Conservation (phyloP, 2,888 invertebrate genomes). For the Neoaliturus tenellus region DNA sequence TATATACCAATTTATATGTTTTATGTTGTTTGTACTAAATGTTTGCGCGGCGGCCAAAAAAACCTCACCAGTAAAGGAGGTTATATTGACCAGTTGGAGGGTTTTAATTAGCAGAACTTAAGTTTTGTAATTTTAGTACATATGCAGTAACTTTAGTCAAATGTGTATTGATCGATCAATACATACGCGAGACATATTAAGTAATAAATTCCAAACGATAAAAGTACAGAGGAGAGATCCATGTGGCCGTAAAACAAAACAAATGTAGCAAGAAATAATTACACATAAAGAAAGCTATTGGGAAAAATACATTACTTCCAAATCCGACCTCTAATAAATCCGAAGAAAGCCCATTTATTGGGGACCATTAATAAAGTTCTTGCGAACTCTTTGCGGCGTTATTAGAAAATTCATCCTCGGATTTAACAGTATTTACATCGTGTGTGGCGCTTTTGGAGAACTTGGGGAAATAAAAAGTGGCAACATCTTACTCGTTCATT, state of each 20-base stretch:
- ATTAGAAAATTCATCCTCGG: constrained; percentile 40
- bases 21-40: too few relatives aligned
- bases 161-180: too few relatives aligned
- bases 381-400: constrained; percentile 43
- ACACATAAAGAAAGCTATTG: constrained; percentile 50
- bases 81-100: too few relatives aligned
- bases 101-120: too few relatives aligned
- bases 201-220: constrained; percentile 20
- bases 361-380: constrained; percentile 43
- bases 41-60: too few relatives aligned
- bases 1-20: too few relatives aligned
- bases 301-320: constrained; percentile 42
- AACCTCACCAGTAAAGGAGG: too few relatives aligned
- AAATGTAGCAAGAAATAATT: constrained; percentile 49
- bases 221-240: not conserved
- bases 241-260: constrained; percentile 42
- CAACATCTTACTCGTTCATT: constrained; percentile 58
- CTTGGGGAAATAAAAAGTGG: constrained; percentile 52
- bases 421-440: constrained; percentile 51
- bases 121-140: too few relatives aligned
- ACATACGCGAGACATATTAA: too few relatives aligned
- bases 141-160: too few relatives aligned
- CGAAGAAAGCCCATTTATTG: constrained; percentile 40
- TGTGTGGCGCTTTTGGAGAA: constrained; percentile 51
- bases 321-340: constrained; percentile 51